phyloP scores from a whole-genome alignment of 2,888 invertebrate genomes.

The Bugula neritina region DNA sequence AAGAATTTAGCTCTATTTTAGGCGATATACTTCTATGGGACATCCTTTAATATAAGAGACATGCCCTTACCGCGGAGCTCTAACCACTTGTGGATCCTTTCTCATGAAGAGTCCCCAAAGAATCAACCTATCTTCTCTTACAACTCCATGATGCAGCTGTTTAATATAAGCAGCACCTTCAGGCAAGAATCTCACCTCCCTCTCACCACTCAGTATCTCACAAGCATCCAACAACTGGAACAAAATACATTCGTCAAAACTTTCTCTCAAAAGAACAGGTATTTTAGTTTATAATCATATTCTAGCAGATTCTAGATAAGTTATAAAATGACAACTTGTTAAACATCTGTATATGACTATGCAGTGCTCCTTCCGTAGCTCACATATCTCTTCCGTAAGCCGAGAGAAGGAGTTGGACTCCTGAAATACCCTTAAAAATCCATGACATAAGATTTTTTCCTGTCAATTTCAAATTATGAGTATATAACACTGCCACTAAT shows the following conservation, averaged over 20 bases:
- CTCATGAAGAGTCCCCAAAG: constrained; percentile 82
- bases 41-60: constrained; percentile 62
- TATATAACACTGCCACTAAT: no score
- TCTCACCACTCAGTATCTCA: constrained; percentile 58
- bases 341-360: no score
- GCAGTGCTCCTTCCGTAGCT: no score
- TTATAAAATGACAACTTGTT: no score
- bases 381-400: no score
- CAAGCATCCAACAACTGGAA: background rate
- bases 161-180: constrained; percentile 75
- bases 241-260: constrained; percentile 51
- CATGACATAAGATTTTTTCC: no score
- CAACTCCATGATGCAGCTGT: constrained; percentile 62
- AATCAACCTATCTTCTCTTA: constrained; percentile 68
- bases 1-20: constrained; percentile 39
- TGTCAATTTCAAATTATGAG: no score
- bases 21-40: constrained; percentile 73
- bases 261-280: constrained; percentile 49
- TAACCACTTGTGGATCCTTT: constrained; percentile 65
- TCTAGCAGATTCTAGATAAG: no score
- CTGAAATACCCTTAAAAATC: no score
- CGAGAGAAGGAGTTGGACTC: no score
- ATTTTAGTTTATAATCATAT: no score
- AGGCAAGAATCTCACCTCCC: constrained; percentile 70
- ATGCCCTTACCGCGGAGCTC: constrained; percentile 64